Evolutionary conservation across 2,888 invertebrate genomes (phyloP), one percentile per base, ranked within the genome.

Genomic region (Clunio marinus): DNA sequence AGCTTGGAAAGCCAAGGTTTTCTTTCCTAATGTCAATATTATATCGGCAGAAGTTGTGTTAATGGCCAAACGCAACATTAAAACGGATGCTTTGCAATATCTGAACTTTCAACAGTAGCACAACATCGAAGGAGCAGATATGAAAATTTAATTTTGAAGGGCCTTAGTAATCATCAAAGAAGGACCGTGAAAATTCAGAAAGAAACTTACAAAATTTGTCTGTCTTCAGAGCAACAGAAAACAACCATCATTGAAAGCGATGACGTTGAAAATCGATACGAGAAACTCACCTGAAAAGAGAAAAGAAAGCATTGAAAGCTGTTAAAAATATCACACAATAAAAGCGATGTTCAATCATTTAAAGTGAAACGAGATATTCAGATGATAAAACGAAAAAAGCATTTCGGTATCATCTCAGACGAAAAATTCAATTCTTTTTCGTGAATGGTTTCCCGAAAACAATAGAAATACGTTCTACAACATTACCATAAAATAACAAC

Each of bases 231-330:
- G n/a, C n/a, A n/a, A n/a, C n/a, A n/a, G n/a, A n/a, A n/a, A n/a
- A n/a, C n/a, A n/a, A n/a, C n/a, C n/a, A n/a, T n/a, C n/a, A n/a
- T n/a, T n/a, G n/a, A n/a, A n/a, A n/a, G n/a, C n/a, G n/a, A n/a
- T n/a, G n/a, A n/a, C n/a, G n/a, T n/a, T n/a, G 10, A 41, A 41
- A 41, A 41, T 41, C 41, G 41, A 41, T 41, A 24, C n/a, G 7
- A 24, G 25, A 57, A 45, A 57, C 57, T 57, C 57, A 57, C 57
- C 57, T 57, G 27, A 15, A 57, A 57, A 13, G n/a, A 27, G 57
- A 55, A n/a, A 24, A 27, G 15, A 27, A 57, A 13, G 20, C 22
- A 57, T 57, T 27, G 27, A 57, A 51, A 51, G 20, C 15, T 41
- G 41, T 41, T 5, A 15, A 41, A 41, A 41, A 13, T 41, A 2